Evolutionary conservation across 1,140 invertebrate species (phyloP), one percentile per base, ranked within the genome.

Genomic region (Sitophilus oryzae): DNA sequence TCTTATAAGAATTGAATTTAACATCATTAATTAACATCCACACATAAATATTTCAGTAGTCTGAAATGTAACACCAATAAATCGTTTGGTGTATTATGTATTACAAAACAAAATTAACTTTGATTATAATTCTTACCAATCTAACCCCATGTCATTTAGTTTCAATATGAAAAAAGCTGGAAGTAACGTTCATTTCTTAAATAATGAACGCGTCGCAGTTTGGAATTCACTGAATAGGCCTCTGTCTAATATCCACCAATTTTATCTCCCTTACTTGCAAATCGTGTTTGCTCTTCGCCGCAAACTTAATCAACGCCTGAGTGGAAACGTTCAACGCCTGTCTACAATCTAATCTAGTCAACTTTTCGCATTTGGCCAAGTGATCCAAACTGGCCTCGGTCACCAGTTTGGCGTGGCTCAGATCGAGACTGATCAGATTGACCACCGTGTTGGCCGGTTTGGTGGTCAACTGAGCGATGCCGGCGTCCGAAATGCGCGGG

Each of bases 401-500:
- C 1, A 96, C 78, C 55, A 90, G 73, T 35, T 83, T 79, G 69
- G 91, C 92, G 38, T 86, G 86, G 22, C 87, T 86, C 25, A 96
- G 70, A 70, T 92, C 88, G 0, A 93, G 69, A 30, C 77, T 77
- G 2, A 76, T 72, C 2, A 89, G 67, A 16, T 77, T 80, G 5
- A 69, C 66, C 1, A 83, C 66, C 19, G 83, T 75, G 54, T 79
- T 71, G 47, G 82, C 75, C 52, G 80, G 79, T 56, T 79, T 73
- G 55, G 83, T 80, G 9, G 83, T 82, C 21, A 96, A 76, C 66
- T 90, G 87, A 2, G 89, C 87, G n/a, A 94, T 85, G 21, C 90
- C 91, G 4, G 87, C 86, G 69, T 94, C 90, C 0, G 89, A 91
- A 8, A 96, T 78, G n/a, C 88, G 78, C 25, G 85, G 82, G 71